A percentile compares a stretch with the other conserved stretches of the same genome.
These are phyloP conservation scores for Chiloscyllium plagiosum DNA, from an alignment of 2,113 vertebrate genomes.

Conservation along the genomic window DNA sequence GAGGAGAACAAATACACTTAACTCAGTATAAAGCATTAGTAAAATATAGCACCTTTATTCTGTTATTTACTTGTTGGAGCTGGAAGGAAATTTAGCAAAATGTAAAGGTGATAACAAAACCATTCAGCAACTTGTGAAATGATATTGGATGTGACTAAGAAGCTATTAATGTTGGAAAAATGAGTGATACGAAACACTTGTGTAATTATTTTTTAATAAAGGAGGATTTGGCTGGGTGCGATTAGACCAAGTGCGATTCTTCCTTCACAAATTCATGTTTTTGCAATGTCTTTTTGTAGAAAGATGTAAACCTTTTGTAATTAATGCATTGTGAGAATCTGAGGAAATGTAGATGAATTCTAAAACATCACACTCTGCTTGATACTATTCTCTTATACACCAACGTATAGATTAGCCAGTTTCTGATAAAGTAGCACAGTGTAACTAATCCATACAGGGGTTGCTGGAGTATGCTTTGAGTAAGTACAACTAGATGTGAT, in stretches of 20 bases:
- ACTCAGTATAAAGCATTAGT: background rate
- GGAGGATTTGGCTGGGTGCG: background rate
- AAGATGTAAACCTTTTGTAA: background rate
- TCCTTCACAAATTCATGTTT: background rate
- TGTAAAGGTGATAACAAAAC: background rate
- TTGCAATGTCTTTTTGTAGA: background rate
- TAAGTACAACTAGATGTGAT: no score
- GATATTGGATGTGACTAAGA: background rate
- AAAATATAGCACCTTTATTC: background rate
- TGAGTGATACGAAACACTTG: background rate
- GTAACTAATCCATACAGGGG: no score
- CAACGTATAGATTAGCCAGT: background rate
- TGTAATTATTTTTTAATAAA: background rate
- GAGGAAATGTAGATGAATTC: background rate
- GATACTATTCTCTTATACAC: background rate
- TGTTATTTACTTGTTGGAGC: background rate
- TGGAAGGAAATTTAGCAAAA: conserved; percentile 2
- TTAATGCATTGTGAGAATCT: background rate
- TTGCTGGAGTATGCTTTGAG: background rate
- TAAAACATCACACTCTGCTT: background rate
- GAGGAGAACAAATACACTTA: background rate
- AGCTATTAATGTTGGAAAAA: background rate
- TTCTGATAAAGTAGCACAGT: background rate
- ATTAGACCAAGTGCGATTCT: background rate
- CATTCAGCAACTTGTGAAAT: background rate